A percentile compares a stretch with the other conserved stretches of the same genome.
Conservation (phyloP, 1,140 invertebrate genomes). For the Metaphire vulgaris region DNA sequence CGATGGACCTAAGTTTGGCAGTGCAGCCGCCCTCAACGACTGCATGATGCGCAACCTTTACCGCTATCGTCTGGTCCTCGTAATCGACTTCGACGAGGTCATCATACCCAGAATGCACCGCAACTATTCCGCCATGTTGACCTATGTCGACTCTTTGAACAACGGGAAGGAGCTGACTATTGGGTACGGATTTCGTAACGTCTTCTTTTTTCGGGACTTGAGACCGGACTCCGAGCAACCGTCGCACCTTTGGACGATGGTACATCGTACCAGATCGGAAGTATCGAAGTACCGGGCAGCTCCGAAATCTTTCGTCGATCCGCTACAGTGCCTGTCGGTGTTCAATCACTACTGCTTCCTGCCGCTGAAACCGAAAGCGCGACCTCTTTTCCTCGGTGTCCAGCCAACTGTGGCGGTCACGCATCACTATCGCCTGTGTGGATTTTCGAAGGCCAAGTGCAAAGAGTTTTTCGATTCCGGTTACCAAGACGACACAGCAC, state of each 20-base stretch:
- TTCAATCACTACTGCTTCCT: slow-evolving; percentile 10
- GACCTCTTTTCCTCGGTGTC: neutral
- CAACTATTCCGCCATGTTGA: slow-evolving; percentile 1
- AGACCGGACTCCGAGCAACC: neutral
- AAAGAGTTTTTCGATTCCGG: neutral
- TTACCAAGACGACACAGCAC: neutral
- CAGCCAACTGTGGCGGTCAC: neutral
- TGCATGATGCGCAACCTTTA: slow-evolving; percentile 33
- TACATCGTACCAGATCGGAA: neutral
- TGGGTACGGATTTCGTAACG: slow-evolving; percentile 5
- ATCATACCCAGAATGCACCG: slow-evolving; percentile 30
- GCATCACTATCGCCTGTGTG: slow-evolving; percentile 17
- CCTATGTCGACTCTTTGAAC: neutral
- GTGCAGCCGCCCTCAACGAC: slow-evolving; percentile 52
- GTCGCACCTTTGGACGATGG: neutral
- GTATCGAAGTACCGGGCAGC: neutral
- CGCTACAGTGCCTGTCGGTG: slow-evolving; percentile 12
- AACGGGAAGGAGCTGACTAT: neutral
- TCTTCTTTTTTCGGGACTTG: slow-evolving; percentile 8
- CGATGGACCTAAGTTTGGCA: neutral
- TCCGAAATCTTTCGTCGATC: slow-evolving; percentile 17
- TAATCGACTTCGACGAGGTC: slow-evolving; percentile 33
- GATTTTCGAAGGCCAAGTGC: neutral
- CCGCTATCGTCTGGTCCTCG: slow-evolving; percentile 24
- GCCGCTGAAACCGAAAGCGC: neutral